Evolutionary conservation across 1,140 invertebrate genomes (phyloP).

Genomic region (Bombus waltoni): DNA sequence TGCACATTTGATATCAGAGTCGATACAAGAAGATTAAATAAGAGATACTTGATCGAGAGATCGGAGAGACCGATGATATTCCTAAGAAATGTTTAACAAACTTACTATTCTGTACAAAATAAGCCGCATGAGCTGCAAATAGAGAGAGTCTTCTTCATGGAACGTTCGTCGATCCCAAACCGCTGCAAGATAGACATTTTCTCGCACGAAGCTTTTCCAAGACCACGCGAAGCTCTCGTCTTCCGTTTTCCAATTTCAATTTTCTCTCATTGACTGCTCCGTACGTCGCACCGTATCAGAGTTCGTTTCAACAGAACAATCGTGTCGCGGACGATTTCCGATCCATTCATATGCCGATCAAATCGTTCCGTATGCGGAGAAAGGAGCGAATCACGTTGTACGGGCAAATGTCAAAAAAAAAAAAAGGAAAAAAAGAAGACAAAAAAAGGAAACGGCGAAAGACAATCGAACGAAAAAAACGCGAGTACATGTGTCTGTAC

Average conservation of each 20-base stretch:
- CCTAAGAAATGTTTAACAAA: too few species aligned
- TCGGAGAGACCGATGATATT: too few species aligned
- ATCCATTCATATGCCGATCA: constrained; percentile 8
- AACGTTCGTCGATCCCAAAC: too few species aligned
- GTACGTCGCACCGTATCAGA: not conserved
- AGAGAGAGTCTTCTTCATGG: too few species aligned
- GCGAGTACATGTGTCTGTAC: not conserved
- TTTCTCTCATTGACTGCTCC: not conserved
- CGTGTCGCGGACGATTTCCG: not conserved
- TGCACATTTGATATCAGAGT: too few species aligned
- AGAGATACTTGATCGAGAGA: not conserved
- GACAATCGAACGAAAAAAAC: not conserved
- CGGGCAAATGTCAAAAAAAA: not conserved
- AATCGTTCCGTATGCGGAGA: not conserved
- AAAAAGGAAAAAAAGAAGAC: too few species aligned
- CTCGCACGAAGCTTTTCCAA: too few species aligned
- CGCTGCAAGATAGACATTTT: too few species aligned
- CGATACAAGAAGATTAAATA: too few species aligned
- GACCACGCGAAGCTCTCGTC: too few species aligned
- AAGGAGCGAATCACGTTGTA: not conserved
- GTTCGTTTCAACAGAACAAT: not conserved
- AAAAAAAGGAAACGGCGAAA: not conserved
- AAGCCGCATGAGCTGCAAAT: too few species aligned
- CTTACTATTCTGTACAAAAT: too few species aligned
- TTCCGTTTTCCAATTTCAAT: not conserved